phyloP scores from a whole-genome alignment of 2,113 vertebrate genomes.

The Gymnobelideus leadbeateri region DNA sequence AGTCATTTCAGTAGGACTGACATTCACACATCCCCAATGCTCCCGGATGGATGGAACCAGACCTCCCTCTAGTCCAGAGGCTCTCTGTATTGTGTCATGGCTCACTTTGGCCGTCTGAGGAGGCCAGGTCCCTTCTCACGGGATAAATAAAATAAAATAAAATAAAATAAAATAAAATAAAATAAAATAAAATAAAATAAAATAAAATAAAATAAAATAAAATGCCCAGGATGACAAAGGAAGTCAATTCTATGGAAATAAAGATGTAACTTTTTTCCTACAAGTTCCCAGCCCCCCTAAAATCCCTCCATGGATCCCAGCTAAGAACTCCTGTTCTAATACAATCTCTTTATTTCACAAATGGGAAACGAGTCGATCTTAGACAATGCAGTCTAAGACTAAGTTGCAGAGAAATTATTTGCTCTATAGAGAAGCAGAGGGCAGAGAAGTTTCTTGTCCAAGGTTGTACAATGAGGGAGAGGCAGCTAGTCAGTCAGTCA shows the following conservation, averaged over 20 bases:
- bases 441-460: not conserved
- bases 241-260: not conserved
- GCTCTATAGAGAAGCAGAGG: no score
- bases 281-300: not conserved
- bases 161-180: not conserved
- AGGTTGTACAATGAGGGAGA: not conserved
- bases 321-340: not conserved
- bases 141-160: not conserved
- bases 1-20: not conserved
- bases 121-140: not conserved
- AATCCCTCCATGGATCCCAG: not conserved
- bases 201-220: not conserved
- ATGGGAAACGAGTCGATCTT: not conserved
- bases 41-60: not conserved
- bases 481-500: not conserved
- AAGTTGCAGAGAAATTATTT: no score
- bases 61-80: not conserved
- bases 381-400: no score
- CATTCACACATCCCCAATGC: not conserved
- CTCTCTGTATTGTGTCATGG: not conserved
- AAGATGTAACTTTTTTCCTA: not conserved
- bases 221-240: not conserved
- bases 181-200: not conserved
- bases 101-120: not conserved
- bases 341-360: not conserved